These are phyloP conservation scores for Bombus fervidus DNA, from an alignment of 1,140 invertebrate genomes.

Conservation along the genomic window DNA sequence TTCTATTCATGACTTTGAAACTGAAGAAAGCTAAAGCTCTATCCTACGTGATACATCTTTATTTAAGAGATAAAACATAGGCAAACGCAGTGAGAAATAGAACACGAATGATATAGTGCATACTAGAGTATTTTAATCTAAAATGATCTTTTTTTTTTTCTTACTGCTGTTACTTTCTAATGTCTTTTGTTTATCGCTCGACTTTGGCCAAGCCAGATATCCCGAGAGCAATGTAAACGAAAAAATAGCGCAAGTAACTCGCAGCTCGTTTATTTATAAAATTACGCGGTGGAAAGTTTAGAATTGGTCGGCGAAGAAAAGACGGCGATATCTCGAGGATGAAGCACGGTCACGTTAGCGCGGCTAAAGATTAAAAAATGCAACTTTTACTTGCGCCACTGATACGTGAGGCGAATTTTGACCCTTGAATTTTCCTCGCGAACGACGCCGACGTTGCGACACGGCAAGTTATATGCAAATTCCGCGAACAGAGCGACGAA, in stretches of 20 bases:
- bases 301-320: background rate
- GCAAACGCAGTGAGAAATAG: too few species aligned
- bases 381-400: background rate
- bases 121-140: too few species aligned
- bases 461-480: constrained; percentile 35
- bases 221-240: too few species aligned
- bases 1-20: background rate
- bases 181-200: too few species aligned
- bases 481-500: constrained; percentile 1
- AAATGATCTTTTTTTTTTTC: too few species aligned
- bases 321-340: background rate
- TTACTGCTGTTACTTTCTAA: too few species aligned
- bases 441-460: background rate
- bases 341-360: background rate
- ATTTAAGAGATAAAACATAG: too few species aligned
- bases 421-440: constrained; percentile 25
- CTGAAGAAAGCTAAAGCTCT: background rate
- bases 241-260: too few species aligned
- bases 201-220: too few species aligned
- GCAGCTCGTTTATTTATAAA: background rate
- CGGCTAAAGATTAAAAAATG: constrained; percentile 34
- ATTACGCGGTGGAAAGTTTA: background rate
- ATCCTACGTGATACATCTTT: background rate
- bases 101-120: too few species aligned
- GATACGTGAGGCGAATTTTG: constrained; percentile 36